Evolutionary conservation across 2,113 vertebrate species (phyloP), one percentile per base, ranked within the genome.

Genomic region (Ginglymostoma cirratum): DNA sequence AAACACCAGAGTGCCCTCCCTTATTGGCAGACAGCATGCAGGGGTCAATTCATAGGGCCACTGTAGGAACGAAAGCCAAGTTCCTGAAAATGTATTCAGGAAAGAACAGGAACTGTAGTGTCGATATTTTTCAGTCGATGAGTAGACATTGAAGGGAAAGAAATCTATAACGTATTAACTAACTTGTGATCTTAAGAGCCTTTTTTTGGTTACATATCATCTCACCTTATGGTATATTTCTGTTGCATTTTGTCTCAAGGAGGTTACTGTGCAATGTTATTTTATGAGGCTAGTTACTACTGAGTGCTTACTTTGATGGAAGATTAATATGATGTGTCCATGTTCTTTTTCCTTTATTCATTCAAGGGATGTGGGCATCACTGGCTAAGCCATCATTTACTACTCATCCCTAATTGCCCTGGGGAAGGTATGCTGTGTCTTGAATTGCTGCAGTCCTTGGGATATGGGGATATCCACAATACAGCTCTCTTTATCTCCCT

Each of bases 181-280:
- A 38, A 38, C 21, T 93, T 66, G 66, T 93, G 38, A 93, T 21
- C 21, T 93, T 66, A 24, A 66, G 34, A 93, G n/a, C 61, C 21
- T 42, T 34, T 66, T 93, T 93, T 66, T 93, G n/a, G 89, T 93
- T 93, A 93, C n/a, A 93, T 66, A 93, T 93, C 89, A 67, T 66
- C 61, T 93, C 61, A 93, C 89, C 19, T 67, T 19, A 23, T 38
- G 5, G 89, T 38, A 93, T 93, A 38, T 93, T 93, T 93, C 80
- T 38, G 89, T n/a, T 38, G 89, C 66, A 93, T 34, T 17, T 93
- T 93, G 55, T 93, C 89, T 61, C 5, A 93, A 38, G 7, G 38
- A 93, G n/a, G 19, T 17, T 93, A 38, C 34, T 65, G 65, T 93
- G 89, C 17, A 66, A 66, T 65, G 61, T 93, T 93, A 93, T 38